phyloP scores from a whole-genome alignment of 1,140 invertebrate species.

The Panagrolaimus sp. region DNA sequence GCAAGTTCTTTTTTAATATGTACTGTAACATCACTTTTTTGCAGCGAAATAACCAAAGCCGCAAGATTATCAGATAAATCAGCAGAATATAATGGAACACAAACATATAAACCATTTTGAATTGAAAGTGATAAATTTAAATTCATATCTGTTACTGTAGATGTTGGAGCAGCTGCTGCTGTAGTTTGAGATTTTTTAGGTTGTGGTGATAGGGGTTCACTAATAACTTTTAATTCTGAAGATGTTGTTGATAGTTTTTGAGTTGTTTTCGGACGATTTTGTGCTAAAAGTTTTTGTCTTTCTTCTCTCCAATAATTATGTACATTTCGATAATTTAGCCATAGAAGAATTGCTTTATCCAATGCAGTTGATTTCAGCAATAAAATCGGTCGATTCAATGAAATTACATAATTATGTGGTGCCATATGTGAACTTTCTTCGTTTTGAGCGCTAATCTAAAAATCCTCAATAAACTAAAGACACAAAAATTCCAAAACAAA shows the following conservation, averaged over 20 bases:
- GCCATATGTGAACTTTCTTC: conserved; percentile 34
- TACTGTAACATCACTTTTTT: conserved; percentile 48
- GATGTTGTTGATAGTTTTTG: neutral
- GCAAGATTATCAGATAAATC: conserved; percentile 50
- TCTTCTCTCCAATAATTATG: conserved; percentile 52
- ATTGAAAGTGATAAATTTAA: conserved; percentile 54
- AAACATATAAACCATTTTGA: conserved; percentile 49
- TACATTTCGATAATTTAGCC: conserved; percentile 55
- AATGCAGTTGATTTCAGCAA: conserved; percentile 51
- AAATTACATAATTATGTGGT: conserved; percentile 48
- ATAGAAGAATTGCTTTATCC: conserved; percentile 54
- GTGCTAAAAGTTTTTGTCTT: conserved; percentile 31
- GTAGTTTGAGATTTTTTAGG: conserved; percentile 16
- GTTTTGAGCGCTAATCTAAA: conserved; percentile 45
- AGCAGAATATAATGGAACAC: conserved; percentile 46
- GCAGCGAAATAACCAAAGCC: conserved; percentile 44
- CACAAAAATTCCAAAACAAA: conserved; percentile 11
- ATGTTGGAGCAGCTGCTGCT: conserved; percentile 41
- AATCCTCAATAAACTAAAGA: conserved; percentile 12
- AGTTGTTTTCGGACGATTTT: neutral
- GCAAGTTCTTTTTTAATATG: conserved; percentile 50
- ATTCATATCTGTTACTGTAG: conserved; percentile 38
- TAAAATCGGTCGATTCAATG: conserved; percentile 52
- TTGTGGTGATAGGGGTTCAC: neutral
- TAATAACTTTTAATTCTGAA: no score